phyloP scores from a whole-genome alignment of 2,113 vertebrate species.

The Malurus elegans region DNA sequence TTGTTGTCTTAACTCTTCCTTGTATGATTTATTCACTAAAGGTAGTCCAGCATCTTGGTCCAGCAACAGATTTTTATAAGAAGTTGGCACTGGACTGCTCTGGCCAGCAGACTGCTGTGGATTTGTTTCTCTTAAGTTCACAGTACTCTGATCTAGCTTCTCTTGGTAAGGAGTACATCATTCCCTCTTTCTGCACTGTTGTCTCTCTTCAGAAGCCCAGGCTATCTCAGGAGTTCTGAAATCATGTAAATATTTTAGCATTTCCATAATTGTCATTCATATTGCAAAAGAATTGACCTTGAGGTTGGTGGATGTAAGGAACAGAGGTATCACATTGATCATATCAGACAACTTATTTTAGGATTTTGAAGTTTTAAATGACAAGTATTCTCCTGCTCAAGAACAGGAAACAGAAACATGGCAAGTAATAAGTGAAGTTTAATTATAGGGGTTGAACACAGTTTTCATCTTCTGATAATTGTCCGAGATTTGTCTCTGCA shows the following conservation, averaged over 20 bases:
- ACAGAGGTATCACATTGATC: background rate
- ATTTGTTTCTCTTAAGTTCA: conserved; percentile 94
- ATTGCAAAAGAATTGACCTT: background rate
- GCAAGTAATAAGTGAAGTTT: background rate
- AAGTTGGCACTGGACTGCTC: conserved; percentile 97
- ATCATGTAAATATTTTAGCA: background rate
- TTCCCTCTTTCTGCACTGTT: background rate
- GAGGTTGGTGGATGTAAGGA: background rate
- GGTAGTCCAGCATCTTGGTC: conserved; percentile 94
- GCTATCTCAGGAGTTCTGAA: background rate
- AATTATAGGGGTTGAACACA: background rate
- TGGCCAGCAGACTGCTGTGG: conserved; percentile 94
- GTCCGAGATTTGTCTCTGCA: background rate
- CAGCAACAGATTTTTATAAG: conserved; percentile 98
- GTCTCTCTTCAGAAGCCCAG: background rate
- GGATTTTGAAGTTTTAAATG: background rate
- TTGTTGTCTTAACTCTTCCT: background rate
- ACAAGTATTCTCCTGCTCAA: background rate
- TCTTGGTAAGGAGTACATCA: conserved; percentile 79
- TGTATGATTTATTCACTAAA: conserved; percentile 61
- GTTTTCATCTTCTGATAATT: background rate
- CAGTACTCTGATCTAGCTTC: conserved; percentile 94
- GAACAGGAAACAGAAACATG: background rate
- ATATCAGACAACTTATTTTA: background rate
- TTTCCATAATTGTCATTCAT: background rate